phyloP scores from a whole-genome alignment of 1,140 invertebrate species.

The Pseudoatta argentina region DNA sequence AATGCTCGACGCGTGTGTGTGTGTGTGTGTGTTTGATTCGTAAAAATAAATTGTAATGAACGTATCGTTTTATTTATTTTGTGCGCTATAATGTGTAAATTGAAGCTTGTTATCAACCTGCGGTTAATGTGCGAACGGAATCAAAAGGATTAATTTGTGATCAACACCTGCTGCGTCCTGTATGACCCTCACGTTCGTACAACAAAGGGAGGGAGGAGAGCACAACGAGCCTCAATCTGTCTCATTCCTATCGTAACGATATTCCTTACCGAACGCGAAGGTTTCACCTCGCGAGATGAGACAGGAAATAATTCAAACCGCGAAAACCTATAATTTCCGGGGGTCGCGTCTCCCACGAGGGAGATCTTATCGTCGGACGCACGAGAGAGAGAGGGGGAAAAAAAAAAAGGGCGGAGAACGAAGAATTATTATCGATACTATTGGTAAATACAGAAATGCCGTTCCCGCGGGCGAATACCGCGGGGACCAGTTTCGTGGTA shows the following conservation, averaged over 20 bases:
- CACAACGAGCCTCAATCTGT: conserved; percentile 48
- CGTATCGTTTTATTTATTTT: background rate
- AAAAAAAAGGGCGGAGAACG: conserved; percentile 39
- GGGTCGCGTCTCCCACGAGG: conserved; percentile 68
- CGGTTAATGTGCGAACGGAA: background rate
- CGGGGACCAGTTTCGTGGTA: conserved; percentile 78
- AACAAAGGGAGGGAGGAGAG: background rate
- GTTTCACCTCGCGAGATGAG: conserved; percentile 51
- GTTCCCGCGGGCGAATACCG: conserved; percentile 75
- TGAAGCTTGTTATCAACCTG: background rate
- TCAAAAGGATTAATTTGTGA: conserved; percentile 27
- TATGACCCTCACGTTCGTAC: background rate
- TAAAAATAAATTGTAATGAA: background rate
- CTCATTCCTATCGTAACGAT: conserved; percentile 24
- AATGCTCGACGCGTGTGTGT: background rate
- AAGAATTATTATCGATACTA: conserved; percentile 82
- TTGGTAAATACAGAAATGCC: conserved; percentile 81
- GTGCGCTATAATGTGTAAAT: background rate
- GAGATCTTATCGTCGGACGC: conserved; percentile 78
- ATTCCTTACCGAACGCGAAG: conserved; percentile 29
- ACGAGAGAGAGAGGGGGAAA: background rate
- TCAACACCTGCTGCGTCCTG: conserved; percentile 7
- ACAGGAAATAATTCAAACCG: conserved; percentile 81
- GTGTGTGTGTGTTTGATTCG: background rate
- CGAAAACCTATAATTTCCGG: conserved; percentile 83